Percentiles rank a stretch among this genome's conserved stretches.
Conservation (phyloP, 2,113 vertebrate species). For the Lampris incognitus region DNA sequence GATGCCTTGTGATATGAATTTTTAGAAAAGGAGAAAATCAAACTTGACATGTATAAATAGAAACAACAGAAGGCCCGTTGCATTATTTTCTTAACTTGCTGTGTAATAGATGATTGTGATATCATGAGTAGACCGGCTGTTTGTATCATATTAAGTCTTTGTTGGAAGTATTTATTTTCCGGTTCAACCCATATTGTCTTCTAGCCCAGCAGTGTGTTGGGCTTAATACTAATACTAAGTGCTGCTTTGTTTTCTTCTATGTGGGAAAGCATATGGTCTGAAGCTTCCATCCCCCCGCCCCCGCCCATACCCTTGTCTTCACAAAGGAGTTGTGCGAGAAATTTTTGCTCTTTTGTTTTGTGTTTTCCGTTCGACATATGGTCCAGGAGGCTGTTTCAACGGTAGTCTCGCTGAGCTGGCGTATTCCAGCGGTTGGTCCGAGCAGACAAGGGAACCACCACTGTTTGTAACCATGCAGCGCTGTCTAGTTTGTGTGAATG, state of each 20-base stretch:
- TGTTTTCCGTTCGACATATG: background rate
- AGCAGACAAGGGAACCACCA: background rate
- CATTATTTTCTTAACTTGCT: constrained; percentile 49
- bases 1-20: constrained; percentile 36
- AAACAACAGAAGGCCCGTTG: constrained; percentile 47
- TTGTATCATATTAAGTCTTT: background rate
- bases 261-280: background rate
- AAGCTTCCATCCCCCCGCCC: no score
- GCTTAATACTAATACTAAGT: background rate
- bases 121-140: constrained; percentile 29
- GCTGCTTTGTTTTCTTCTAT: background rate
- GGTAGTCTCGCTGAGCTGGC: background rate
- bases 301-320: background rate
- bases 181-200: background rate
- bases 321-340: background rate
- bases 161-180: background rate
- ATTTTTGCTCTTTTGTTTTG: background rate
- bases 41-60: constrained; percentile 21
- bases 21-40: constrained; percentile 28
- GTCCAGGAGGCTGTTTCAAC: background rate
- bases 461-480: background rate
- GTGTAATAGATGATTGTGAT: constrained; percentile 30
- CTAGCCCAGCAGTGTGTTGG: background rate
- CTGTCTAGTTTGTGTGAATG: background rate
- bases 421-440: background rate